Evolutionary conservation across 2,797 vertebrate genomes (phyloP), one percentile per base, ranked within the genome.

Genomic region (Melanotaenia pygmaea): DNA sequence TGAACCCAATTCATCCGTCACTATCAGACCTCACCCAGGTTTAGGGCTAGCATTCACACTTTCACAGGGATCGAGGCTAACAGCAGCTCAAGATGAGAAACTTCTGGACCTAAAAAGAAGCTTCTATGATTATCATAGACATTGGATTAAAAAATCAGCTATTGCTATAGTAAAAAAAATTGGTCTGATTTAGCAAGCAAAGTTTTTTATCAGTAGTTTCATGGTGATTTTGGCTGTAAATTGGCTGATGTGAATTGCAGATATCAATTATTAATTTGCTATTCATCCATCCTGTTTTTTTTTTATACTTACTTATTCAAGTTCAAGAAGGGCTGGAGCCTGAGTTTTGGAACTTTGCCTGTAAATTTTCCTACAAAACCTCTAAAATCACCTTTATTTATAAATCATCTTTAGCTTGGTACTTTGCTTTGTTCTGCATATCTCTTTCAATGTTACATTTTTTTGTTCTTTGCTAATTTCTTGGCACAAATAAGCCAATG

Each of bases 21-120:
- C 86, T 91, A 90, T 90, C 92, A 87, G 83, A 84, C 82, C 81
- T 43, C 84, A 75, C 81, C 35, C 89, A 90, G 85, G 84, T 82
- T 62, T 79, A 65, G 76, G 53, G 18, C 59, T 53, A 20, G 45
- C 69, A 70, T 88, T 86, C 74, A 76, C 83, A 58, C 54, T 5
- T 38, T 35, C 47, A 72, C 62, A 59, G 72, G 57, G 61, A 64
- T 72, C 80, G 40, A 72, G 18, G 70, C 53, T 20, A 43, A 75
- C 34, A 67, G 11, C 65, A 45, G 50, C 60, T 67, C 58, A 10
- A 26, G 60, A 59, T 66, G 67, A 64, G 60, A 20, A 64, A 72
- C 74, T 71, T 72, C 30, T 37, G 70, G 50, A 70, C 14, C 13
- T 8, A 53, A 58, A 61, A 50, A 45, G 32, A 10, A 1, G 28